phyloP scores from a whole-genome alignment of 2,888 invertebrate genomes.

The Macaria notata region DNA sequence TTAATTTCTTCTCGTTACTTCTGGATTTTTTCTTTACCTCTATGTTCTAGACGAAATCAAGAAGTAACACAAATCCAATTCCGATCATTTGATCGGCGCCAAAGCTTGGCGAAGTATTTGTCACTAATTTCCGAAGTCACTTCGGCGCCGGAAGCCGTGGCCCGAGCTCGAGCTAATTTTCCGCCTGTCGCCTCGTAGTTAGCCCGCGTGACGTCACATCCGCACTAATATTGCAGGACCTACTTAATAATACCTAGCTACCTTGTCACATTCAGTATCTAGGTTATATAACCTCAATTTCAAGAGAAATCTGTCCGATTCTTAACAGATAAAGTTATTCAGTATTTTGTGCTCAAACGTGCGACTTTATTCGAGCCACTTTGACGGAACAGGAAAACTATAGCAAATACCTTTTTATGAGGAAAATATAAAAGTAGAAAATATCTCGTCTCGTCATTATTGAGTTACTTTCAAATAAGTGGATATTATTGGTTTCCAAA shows the following conservation, averaged over 20 bases:
- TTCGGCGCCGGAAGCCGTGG: constrained; percentile 15
- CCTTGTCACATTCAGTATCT: constrained; percentile 1
- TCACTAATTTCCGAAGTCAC: constrained; percentile 21
- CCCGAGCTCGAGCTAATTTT: constrained; percentile 26
- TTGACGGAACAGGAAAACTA: constrained; percentile 18
- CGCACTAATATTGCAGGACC: constrained; percentile 15
- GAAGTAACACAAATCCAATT: constrained; percentile 12
- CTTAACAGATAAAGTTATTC: too few species aligned
- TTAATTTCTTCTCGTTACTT: too few species aligned
- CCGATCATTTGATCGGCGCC: constrained; percentile 10
- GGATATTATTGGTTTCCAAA: not conserved
- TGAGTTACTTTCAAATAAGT: constrained; percentile 3
- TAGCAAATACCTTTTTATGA: constrained; percentile 11
- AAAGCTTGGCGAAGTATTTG: constrained; percentile 14
- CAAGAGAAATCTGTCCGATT: too few species aligned
- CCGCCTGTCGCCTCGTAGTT: constrained; percentile 29
- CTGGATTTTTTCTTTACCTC: too few species aligned
- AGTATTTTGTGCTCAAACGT: not conserved
- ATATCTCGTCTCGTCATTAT: not conserved
- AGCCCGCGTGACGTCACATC: constrained; percentile 26
- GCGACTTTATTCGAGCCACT: constrained; percentile 11
- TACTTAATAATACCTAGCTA: constrained; percentile 2
- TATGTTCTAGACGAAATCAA: too few species aligned
- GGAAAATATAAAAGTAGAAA: constrained; percentile 8
- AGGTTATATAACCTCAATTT: not conserved